Percentiles rank a stretch among this genome's conserved stretches.
Evolutionary conservation across 2,113 vertebrate species (phyloP).

Genomic region (Paradisaea rubra): DNA sequence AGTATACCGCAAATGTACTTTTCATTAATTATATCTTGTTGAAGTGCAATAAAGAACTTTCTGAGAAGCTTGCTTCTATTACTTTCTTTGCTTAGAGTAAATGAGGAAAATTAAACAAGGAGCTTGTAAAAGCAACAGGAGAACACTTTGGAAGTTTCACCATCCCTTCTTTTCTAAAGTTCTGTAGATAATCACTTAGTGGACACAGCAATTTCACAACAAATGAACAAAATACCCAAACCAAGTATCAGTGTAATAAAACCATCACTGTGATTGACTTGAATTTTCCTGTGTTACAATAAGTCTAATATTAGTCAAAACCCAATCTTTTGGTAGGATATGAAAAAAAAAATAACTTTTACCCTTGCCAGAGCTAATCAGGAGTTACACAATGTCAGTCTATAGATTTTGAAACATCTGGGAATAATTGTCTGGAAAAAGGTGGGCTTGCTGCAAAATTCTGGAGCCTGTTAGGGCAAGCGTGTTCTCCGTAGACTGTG

Average conservation of each 20-base stretch:
- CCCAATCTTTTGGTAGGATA: neutral
- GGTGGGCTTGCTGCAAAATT: neutral
- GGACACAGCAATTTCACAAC: neutral
- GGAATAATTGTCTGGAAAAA: neutral
- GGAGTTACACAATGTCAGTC: neutral
- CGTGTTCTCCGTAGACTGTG: neutral
- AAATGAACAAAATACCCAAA: neutral
- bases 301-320: neutral
- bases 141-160: neutral
- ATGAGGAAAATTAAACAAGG: neutral
- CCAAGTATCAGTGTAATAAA: neutral
- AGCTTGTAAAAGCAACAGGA: neutral
- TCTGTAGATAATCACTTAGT: neutral
- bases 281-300: neutral
- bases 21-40: neutral
- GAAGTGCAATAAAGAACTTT: neutral
- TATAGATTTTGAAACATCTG: neutral
- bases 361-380: neutral
- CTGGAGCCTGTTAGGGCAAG: fast-evolving
- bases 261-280: neutral
- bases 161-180: neutral
- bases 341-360: neutral
- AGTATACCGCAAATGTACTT: neutral
- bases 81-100: neutral
- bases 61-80: neutral